These are phyloP conservation scores for Microctonus hyperodae DNA, from an alignment of 2,888 invertebrate genomes.

Conservation along the genomic window DNA sequence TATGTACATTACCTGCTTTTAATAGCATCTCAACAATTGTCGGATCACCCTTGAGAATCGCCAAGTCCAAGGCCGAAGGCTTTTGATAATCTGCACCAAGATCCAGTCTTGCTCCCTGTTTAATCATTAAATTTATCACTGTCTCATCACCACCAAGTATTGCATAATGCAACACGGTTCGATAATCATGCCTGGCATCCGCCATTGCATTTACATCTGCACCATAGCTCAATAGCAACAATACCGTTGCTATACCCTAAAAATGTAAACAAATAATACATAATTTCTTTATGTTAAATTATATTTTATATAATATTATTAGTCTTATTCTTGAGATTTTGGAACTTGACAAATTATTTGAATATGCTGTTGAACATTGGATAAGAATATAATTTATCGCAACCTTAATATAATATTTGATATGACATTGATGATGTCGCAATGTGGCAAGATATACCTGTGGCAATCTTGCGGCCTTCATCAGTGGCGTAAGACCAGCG, in stretches of 20 bases:
- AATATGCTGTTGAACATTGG: neutral
- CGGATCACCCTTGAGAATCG: constrained; percentile 83
- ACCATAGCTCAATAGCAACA: constrained; percentile 79
- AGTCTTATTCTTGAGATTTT: neutral
- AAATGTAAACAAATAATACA: too few species aligned
- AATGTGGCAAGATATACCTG: constrained; percentile 66
- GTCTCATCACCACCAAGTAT: constrained; percentile 77
- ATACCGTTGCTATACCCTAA: constrained; percentile 78
- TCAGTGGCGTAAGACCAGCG: constrained; percentile 86
- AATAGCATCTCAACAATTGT: constrained; percentile 75
- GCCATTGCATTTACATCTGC: constrained; percentile 88
- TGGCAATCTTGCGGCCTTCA: constrained; percentile 86
- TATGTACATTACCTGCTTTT: constrained; percentile 67
- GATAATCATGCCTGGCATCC: constrained; percentile 84
- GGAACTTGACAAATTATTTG: neutral
- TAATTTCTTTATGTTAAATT: too few species aligned
- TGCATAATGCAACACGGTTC: constrained; percentile 89
- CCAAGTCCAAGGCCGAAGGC: constrained; percentile 84
- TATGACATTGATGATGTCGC: neutral
- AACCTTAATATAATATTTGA: neutral
- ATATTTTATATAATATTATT: too few species aligned
- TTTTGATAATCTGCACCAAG: constrained; percentile 71
- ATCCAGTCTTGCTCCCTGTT: constrained; percentile 80
- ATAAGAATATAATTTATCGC: neutral
- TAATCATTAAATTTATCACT: constrained; percentile 80